Percentiles rank a stretch among this genome's conserved stretches.
Evolutionary conservation across 2,888 invertebrate species (phyloP).

Genomic region (Seira musarum): DNA sequence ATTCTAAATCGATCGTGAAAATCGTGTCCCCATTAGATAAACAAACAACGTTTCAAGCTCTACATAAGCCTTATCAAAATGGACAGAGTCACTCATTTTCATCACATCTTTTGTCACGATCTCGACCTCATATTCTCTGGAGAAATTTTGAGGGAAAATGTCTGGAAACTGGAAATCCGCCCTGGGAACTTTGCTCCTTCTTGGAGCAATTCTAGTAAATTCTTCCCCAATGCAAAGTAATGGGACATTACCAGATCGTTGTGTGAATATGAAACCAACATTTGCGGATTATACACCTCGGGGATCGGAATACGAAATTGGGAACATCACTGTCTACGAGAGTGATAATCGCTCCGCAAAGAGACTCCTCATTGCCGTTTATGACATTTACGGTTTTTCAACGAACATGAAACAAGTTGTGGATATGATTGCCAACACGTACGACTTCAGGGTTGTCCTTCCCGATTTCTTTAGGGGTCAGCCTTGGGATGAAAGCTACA

Average conservation of each 20-base stretch:
- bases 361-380: conserved; percentile 56
- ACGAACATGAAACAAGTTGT: conserved; percentile 61
- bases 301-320: conserved; percentile 50
- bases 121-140: too few species aligned
- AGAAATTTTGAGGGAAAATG: too few species aligned
- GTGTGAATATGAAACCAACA: conserved; percentile 65
- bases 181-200: too few species aligned
- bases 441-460: conserved; percentile 60
- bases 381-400: conserved; percentile 65
- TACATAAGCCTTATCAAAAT: too few species aligned
- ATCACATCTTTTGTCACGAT: too few species aligned
- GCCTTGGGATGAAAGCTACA: conserved; percentile 58
- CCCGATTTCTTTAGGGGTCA: conserved; percentile 64
- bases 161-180: too few species aligned
- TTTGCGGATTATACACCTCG: conserved; percentile 62
- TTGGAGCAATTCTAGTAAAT: too few species aligned
- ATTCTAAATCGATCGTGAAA: too few species aligned
- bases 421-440: conserved; percentile 58
- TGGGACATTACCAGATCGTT: conserved; percentile 53
- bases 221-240: neutral
- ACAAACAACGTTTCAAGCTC: too few species aligned
- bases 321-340: conserved; percentile 64
- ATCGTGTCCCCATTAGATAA: too few species aligned
- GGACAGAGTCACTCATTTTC: too few species aligned
- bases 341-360: conserved; percentile 46